Evolutionary conservation across 2,888 invertebrate genomes (phyloP), one percentile per base, ranked within the genome.

Genomic region (Epistrophella euchroma): DNA sequence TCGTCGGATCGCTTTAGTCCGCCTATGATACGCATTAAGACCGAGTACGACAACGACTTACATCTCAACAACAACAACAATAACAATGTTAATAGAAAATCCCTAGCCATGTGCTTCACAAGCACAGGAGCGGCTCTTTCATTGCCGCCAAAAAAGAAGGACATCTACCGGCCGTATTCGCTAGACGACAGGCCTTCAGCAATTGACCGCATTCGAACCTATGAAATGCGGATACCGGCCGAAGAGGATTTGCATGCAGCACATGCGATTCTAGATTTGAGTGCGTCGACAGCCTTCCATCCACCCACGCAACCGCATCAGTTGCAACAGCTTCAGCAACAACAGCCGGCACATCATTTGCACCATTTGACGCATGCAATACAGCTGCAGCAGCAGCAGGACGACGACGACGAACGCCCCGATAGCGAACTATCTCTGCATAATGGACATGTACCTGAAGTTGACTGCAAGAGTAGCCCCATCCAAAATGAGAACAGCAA

Each of bases 91-190:
- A 85, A 87, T 66, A 62, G 95, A 91, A 96, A 96, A 92, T 96
- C 96, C 83, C 93, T 96, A 88, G 94, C 97, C 52, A 96, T 97
- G 95, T 97, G 96, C 91, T 97, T 96, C 92, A 97, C 97, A 70
- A 97, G 97, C 92, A 97, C 97, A 17, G 97, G 96, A 58, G 95
- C 96, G n/a, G 95, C 96, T 47, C 93, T 97, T 32, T 96, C 97
- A 79, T 93, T 97, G 90, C 97, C 97, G 88, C 97, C 97, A 4
- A 97, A 97, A 92, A 97, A 97, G 92, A 97, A 97, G 92, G 97
- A 97, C 92, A 97, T 97, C 89, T 97, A 97, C 92, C 94, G 97
- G 87, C 97, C 97, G 0, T 97, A 97, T 93, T 97, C 97, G 88
- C 93, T 96, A 88, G 96, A 95, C 86, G 95, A 96, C 89, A 95